phyloP scores from a whole-genome alignment of 2,113 vertebrate genomes.

The Fregetta grallaria region DNA sequence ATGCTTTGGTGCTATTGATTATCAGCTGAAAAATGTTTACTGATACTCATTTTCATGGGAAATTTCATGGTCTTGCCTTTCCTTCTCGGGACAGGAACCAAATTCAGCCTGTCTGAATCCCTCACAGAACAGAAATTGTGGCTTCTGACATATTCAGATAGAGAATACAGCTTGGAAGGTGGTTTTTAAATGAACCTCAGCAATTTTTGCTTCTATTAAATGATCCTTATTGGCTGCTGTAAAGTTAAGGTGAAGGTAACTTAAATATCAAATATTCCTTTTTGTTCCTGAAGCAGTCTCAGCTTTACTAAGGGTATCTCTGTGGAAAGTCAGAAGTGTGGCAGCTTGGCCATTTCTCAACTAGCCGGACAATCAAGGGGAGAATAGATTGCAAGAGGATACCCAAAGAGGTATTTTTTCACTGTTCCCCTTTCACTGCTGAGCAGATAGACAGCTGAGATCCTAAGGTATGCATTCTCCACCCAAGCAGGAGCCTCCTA shows the following conservation, averaged over 20 bases:
- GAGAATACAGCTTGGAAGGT: neutral
- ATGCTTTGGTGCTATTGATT: neutral
- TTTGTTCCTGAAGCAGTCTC: neutral
- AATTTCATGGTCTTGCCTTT: neutral
- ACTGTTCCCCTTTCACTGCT: neutral
- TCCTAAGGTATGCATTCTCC: neutral
- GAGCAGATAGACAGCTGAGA: neutral
- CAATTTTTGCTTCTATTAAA: neutral
- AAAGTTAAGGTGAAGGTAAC: neutral
- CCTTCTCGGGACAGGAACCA: neutral
- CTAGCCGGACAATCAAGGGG: neutral
- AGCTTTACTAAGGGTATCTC: neutral
- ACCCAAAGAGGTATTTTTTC: neutral
- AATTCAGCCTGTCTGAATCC: neutral
- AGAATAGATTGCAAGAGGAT: neutral
- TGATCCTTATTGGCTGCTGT: neutral
- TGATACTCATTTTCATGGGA: neutral
- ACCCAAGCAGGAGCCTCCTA: neutral
- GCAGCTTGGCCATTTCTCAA: neutral
- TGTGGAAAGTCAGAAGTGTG: neutral
- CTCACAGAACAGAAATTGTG: neutral
- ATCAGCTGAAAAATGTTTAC: neutral
- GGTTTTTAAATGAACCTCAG: neutral
- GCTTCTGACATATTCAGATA: neutral
- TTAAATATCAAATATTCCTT: neutral